Evolutionary conservation across 1,140 invertebrate species (phyloP).

Genomic region (Drosophila watanabei): DNA sequence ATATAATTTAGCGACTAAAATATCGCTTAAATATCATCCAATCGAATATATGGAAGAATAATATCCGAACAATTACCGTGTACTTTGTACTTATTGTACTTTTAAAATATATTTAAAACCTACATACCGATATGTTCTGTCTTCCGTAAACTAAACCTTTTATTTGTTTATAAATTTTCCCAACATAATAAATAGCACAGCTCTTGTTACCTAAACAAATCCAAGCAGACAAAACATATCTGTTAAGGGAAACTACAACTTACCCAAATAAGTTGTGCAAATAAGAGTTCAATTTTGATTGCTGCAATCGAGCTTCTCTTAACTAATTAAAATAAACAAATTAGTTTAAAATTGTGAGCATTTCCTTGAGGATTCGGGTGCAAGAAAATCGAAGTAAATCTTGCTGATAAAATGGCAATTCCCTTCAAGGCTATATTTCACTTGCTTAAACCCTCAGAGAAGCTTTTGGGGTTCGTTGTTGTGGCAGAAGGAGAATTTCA

Average conservation of each 20-base stretch:
- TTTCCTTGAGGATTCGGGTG: background rate
- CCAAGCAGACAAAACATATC: background rate
- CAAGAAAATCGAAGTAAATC: background rate
- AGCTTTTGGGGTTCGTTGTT: background rate
- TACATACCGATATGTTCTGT: too few relatives aligned
- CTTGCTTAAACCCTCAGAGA: background rate
- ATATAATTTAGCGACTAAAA: too few relatives aligned
- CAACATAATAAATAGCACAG: background rate
- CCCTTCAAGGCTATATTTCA: constrained; percentile 1
- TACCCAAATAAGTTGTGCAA: background rate
- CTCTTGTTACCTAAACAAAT: background rate
- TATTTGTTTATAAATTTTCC: background rate
- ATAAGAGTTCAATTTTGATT: background rate
- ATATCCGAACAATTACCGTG: too few relatives aligned
- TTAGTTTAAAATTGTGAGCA: background rate
- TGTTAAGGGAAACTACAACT: background rate
- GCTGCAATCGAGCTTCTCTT: background rate
- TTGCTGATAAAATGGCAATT: constrained; percentile 7
- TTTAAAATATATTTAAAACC: too few relatives aligned
- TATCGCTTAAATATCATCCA: too few relatives aligned
- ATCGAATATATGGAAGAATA: too few relatives aligned
- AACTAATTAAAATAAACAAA: background rate
- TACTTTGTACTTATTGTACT: too few relatives aligned
- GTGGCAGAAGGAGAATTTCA: constrained; percentile 8
- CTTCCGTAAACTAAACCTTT: too few relatives aligned